Evolutionary conservation across 2,888 invertebrate genomes (phyloP).

Genomic region (Eurytoma adleriae): DNA sequence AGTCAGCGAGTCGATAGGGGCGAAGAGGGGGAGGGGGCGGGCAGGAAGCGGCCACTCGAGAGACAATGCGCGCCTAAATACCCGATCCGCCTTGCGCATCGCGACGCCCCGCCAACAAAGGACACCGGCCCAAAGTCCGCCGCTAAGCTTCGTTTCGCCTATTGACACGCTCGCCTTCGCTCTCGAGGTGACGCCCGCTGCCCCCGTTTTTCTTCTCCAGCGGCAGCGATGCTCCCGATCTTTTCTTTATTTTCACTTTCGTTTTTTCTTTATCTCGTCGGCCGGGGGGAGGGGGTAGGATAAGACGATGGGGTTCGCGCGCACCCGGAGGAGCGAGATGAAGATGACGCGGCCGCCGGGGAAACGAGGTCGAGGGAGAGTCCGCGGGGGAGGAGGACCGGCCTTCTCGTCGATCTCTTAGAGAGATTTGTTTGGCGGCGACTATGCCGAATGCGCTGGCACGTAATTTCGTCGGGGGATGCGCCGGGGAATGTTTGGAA

Average conservation of each 20-base stretch:
- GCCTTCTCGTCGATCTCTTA: too few species aligned
- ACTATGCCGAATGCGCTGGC: too few species aligned
- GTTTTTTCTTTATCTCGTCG: background rate
- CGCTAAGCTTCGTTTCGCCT: slow-evolving; percentile 40
- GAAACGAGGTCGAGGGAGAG: slow-evolving; percentile 21
- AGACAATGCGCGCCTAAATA: slow-evolving; percentile 54
- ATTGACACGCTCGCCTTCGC: slow-evolving; percentile 27
- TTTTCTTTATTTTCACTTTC: background rate
- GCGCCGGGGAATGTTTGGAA: too few species aligned
- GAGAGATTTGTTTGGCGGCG: too few species aligned
- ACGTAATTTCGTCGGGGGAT: too few species aligned
- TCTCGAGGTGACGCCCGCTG: background rate
- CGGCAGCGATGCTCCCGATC: background rate
- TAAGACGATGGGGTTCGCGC: slow-evolving; percentile 13
- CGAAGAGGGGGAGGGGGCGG: background rate
- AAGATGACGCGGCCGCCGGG: background rate
- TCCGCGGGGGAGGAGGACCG: too few species aligned
- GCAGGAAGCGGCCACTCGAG: slow-evolving; percentile 33
- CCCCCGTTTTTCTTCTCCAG: background rate
- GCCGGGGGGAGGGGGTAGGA: too few species aligned
- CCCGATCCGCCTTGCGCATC: slow-evolving; percentile 25
- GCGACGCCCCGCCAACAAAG: slow-evolving; percentile 29
- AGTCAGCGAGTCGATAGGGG: slow-evolving; percentile 14
- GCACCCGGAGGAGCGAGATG: background rate
- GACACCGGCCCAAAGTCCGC: background rate